phyloP scores from a whole-genome alignment of 1,140 invertebrate genomes.

The Leptinotarsa defecta region DNA sequence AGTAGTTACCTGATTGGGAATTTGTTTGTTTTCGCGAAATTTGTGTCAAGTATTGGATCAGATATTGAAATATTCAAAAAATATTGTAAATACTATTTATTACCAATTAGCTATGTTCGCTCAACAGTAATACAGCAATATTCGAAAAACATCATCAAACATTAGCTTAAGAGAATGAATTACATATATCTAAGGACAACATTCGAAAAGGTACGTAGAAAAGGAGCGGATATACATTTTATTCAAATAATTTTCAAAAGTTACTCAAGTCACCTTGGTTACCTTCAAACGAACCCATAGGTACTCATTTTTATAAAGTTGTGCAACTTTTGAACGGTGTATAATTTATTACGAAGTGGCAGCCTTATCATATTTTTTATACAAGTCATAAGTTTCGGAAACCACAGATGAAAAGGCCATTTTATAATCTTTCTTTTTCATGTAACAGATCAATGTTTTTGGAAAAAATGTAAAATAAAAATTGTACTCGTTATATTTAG shows the following conservation, averaged over 20 bases:
- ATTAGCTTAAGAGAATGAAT: background rate
- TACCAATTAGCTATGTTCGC: slow-evolving; percentile 1
- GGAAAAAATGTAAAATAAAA: slow-evolving; percentile 54
- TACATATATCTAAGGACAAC: background rate
- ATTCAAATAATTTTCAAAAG: slow-evolving; percentile 21
- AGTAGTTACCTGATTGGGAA: no score
- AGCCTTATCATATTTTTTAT: slow-evolving; percentile 48
- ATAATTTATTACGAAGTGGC: slow-evolving; percentile 42
- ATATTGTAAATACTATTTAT: slow-evolving; percentile 15
- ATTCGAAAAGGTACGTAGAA: slow-evolving; percentile 21
- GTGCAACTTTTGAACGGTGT: slow-evolving; percentile 30
- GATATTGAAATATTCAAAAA: background rate
- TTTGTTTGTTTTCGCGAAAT: background rate
- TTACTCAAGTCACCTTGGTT: slow-evolving; percentile 25
- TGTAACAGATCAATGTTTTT: slow-evolving; percentile 51
- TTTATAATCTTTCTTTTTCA: slow-evolving; percentile 45
- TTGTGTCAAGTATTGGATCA: slow-evolving; percentile 14
- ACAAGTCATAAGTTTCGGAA: slow-evolving; percentile 42
- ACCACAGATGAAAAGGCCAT: slow-evolving; percentile 37
- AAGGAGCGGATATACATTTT: slow-evolving; percentile 35
- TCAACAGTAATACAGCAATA: slow-evolving; percentile 4
- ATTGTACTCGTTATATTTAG: slow-evolving; percentile 57
- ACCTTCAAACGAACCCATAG: slow-evolving; percentile 17
- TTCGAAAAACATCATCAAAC: background rate
- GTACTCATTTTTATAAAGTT: slow-evolving; percentile 16